Conservation (phyloP, 2,113 vertebrate genomes). For the Oreochromis spilurus region DNA sequence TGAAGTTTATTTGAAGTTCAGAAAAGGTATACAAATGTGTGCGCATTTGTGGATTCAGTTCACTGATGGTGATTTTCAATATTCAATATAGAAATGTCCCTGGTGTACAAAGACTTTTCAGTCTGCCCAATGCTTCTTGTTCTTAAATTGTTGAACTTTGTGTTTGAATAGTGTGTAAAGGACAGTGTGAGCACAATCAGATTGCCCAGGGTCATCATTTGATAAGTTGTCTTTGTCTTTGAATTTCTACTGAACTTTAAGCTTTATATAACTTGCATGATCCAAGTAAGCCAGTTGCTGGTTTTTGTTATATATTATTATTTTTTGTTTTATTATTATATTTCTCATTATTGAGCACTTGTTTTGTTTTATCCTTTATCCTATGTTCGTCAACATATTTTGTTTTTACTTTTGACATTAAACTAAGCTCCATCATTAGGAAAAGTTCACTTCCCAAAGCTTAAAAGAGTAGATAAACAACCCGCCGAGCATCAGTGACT, state of each 20-base stretch:
- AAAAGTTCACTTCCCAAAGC: background rate
- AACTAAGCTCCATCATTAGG: background rate
- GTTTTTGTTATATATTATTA: background rate
- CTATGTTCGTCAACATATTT: background rate
- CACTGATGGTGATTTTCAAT: background rate
- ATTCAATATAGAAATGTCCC: background rate
- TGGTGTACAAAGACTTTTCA: accelerated
- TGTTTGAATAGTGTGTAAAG: background rate
- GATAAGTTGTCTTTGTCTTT: background rate
- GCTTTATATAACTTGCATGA: background rate
- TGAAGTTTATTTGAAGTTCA: background rate
- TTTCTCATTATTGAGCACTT: background rate
- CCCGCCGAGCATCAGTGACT: background rate
- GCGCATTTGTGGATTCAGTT: background rate
- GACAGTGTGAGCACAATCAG: background rate
- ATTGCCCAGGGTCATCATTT: background rate
- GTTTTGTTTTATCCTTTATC: background rate
- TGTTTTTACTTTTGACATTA: background rate
- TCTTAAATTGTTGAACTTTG: background rate
- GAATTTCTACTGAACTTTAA: background rate
- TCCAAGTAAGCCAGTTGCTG: background rate
- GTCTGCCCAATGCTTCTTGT: background rate
- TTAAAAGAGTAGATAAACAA: background rate
- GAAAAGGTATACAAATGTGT: background rate
- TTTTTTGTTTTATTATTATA: background rate